phyloP scores from a whole-genome alignment of 1,140 invertebrate species.

The Drosophila bocki region DNA sequence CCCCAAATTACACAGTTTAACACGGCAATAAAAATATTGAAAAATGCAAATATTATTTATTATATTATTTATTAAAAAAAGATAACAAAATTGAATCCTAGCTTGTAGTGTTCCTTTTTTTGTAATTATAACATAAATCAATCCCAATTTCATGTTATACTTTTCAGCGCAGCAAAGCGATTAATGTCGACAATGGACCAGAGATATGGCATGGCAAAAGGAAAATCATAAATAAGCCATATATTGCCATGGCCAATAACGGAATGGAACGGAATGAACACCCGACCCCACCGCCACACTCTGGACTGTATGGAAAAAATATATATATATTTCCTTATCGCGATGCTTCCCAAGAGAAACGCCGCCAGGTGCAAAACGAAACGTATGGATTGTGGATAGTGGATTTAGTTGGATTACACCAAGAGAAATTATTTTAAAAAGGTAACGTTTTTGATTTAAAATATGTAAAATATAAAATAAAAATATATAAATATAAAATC shows the following conservation, averaged over 20 bases:
- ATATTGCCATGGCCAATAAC: constrained; percentile 74
- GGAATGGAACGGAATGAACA: constrained; percentile 54
- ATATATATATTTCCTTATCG: constrained; percentile 73
- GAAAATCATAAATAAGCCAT: constrained; percentile 82
- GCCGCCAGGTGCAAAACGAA: constrained; percentile 61
- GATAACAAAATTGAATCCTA: no score
- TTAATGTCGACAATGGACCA: constrained; percentile 78
- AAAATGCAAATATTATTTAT: no score
- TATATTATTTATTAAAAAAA: no score
- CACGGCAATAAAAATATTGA: constrained; percentile 16
- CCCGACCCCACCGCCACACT: constrained; percentile 11
- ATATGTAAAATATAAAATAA: no score
- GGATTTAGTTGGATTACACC: constrained; percentile 5
- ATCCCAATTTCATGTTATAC: constrained; percentile 77
- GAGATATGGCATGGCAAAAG: constrained; percentile 79
- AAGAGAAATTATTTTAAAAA: no score
- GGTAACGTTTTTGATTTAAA: not conserved
- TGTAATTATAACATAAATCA: constrained; percentile 84
- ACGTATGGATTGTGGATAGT: constrained; percentile 31
- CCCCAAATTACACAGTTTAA: constrained; percentile 52
- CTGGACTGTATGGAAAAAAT: constrained; percentile 53
- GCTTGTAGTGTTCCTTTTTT: constrained; percentile 11
- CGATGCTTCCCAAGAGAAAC: constrained; percentile 64
- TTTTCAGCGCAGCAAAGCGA: constrained; percentile 74
- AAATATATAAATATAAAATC: not conserved